Percentiles rank a stretch among this genome's conserved stretches.
These are phyloP conservation scores for Pseudonaja textilis DNA, from an alignment of 2,113 vertebrate species.

Conservation along the genomic window DNA sequence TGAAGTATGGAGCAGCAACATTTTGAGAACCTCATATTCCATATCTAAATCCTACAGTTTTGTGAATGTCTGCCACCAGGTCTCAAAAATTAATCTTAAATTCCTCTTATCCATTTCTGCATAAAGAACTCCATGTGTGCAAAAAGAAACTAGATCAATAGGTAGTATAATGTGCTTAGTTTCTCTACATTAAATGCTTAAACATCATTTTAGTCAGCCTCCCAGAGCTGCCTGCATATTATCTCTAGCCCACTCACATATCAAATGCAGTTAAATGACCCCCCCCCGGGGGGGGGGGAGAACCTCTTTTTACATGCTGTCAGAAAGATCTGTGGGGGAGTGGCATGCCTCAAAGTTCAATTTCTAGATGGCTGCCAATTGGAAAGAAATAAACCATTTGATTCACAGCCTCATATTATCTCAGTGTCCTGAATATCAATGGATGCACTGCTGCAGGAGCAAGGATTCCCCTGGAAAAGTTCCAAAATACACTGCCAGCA, in stretches of 20 bases:
- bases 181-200: background rate
- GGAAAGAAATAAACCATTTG: slow-evolving; percentile 26
- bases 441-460: background rate
- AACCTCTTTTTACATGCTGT: fast-evolving
- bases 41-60: background rate
- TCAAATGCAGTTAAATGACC: background rate
- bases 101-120: background rate
- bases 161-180: background rate
- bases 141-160: background rate
- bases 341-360: slow-evolving; percentile 8
- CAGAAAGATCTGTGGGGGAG: background rate
- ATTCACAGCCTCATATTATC: slow-evolving; percentile 22
- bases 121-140: background rate
- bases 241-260: background rate
- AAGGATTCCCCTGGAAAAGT: slow-evolving; percentile 1
- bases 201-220: slow-evolving; percentile 7
- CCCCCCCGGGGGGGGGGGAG: fast-evolving
- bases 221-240: background rate
- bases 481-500: background rate
- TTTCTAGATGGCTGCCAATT: slow-evolving; percentile 20
- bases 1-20: background rate
- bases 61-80: background rate
- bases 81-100: slow-evolving; percentile 9
- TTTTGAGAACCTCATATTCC: background rate
- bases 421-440: background rate